Conservation (phyloP, 2,113 vertebrate species). For the Otocyon megalotis region DNA sequence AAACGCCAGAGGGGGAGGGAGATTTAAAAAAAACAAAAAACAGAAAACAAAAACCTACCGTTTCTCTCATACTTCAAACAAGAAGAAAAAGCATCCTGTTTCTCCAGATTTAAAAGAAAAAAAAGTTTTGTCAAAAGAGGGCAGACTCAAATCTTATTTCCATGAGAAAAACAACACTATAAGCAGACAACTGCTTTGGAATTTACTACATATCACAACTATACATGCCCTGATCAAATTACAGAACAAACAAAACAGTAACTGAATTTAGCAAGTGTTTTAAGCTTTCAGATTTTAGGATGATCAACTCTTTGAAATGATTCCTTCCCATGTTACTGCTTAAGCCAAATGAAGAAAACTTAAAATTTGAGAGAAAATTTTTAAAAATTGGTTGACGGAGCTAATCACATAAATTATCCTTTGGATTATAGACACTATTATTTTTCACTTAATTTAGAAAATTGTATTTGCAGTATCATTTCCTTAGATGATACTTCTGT, state of each 20-base stretch:
- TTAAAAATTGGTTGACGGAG: background rate
- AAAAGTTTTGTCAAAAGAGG: background rate
- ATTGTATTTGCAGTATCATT: background rate
- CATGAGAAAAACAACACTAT: background rate
- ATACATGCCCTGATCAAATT: rapidly evolving
- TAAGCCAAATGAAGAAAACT: background rate
- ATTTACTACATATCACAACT: background rate
- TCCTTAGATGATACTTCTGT: background rate
- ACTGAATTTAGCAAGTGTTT: background rate
- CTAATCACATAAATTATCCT: background rate
- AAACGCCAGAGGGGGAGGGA: background rate
- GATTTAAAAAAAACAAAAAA: background rate
- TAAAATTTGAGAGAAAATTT: background rate
- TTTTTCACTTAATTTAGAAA: background rate
- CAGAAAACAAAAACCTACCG: no score
- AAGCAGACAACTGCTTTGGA: background rate
- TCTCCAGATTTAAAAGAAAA: slow-evolving; percentile 42
- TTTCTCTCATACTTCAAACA: background rate
- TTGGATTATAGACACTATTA: background rate
- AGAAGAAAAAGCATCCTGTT: background rate
- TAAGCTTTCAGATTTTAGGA: background rate
- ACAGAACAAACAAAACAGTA: no score
- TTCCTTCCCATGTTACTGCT: background rate
- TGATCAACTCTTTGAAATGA: background rate
- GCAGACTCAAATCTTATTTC: background rate